These are phyloP conservation scores for Fulica atra DNA, from an alignment of 2,113 vertebrate genomes.

Conservation along the genomic window DNA sequence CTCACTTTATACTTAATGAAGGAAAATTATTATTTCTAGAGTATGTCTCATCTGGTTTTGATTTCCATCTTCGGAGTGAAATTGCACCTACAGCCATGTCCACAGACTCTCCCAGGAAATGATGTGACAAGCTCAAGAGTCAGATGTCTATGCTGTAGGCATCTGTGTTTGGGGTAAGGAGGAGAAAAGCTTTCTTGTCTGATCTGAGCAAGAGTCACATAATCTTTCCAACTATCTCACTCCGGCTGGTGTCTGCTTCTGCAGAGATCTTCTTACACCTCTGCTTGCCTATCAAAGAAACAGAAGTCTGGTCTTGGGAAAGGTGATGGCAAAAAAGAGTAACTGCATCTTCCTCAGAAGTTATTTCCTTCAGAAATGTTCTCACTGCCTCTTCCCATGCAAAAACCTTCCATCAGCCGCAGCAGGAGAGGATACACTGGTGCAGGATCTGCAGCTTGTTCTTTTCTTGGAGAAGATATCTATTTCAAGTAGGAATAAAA, in stretches of 20 bases:
- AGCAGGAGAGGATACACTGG: not conserved
- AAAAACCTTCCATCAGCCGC: not conserved
- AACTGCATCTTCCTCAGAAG: not conserved
- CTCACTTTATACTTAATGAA: not conserved
- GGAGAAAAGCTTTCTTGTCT: not conserved
- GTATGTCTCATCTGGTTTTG: not conserved
- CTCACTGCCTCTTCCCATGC: not conserved
- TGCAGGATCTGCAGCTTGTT: not conserved
- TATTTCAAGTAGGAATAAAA: not conserved
- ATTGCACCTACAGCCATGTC: not conserved
- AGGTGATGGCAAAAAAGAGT: not conserved
- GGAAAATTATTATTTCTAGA: not conserved
- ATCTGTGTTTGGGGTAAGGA: not conserved
- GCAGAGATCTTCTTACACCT: not conserved
- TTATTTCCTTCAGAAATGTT: not conserved
- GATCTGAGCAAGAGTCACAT: not conserved
- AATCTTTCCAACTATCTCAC: not conserved
- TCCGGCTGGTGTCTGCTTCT: not conserved
- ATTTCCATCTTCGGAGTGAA: not conserved
- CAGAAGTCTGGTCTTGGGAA: not conserved
- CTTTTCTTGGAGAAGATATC: not conserved
- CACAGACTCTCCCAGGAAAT: not conserved
- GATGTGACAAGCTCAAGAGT: not conserved
- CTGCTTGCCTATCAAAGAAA: not conserved
- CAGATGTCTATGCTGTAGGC: not conserved